Percentiles rank a stretch among this genome's conserved stretches.
Evolutionary conservation across 1,140 invertebrate genomes (phyloP).

Genomic region (Scaptomyza hsui): DNA sequence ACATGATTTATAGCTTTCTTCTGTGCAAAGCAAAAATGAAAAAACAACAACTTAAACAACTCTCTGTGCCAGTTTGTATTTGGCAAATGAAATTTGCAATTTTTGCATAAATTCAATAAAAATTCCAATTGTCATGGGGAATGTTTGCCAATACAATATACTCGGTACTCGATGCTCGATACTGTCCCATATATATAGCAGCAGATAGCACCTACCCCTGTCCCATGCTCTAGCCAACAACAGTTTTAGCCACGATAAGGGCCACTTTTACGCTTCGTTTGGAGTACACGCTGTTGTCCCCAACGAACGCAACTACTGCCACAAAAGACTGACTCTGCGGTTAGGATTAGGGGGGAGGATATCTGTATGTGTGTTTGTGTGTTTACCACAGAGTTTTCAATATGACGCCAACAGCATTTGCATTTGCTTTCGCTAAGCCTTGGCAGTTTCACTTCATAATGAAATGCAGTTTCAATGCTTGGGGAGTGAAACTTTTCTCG

Average conservation of each 20-base stretch:
- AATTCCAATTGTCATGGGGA: constrained; percentile 82
- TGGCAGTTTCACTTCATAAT: constrained; percentile 48
- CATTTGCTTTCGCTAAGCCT: constrained; percentile 53
- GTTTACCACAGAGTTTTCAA: constrained; percentile 68
- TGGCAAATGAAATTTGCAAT: constrained; percentile 77
- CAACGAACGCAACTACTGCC: constrained; percentile 1
- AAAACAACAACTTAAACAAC: constrained; percentile 32
- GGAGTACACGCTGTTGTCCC: constrained; percentile 22
- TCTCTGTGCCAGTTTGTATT: constrained; percentile 5
- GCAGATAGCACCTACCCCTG: background rate
- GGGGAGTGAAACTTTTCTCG: constrained; percentile 75
- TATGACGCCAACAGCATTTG: constrained; percentile 80
- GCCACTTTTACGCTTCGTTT: constrained; percentile 81
- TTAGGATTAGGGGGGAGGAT: constrained; percentile 12
- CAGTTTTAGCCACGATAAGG: constrained; percentile 59
- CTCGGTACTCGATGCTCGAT: constrained; percentile 6
- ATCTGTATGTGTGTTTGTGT: constrained; percentile 8
- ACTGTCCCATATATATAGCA: background rate
- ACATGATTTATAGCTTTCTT: too few species aligned
- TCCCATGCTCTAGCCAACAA: constrained; percentile 5
- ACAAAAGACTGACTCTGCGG: constrained; percentile 74
- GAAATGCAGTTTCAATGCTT: constrained; percentile 82
- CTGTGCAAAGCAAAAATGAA: constrained; percentile 19
- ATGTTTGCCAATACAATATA: constrained; percentile 80
- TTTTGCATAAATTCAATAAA: constrained; percentile 82